These are phyloP conservation scores for Seira ritae DNA, from an alignment of 2,888 invertebrate species.

Conservation along the genomic window DNA sequence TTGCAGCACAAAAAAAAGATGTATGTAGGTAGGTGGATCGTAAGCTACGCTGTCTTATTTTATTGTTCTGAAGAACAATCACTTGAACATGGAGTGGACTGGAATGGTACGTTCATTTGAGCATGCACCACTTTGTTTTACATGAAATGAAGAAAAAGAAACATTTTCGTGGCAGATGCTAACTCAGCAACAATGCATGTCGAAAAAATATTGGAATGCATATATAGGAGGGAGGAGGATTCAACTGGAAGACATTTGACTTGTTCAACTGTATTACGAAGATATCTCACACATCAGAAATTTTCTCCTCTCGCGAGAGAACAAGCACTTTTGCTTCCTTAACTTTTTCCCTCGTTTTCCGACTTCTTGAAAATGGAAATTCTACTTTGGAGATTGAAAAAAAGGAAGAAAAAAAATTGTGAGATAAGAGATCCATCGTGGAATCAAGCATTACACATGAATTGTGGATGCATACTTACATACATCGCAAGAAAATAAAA, in stretches of 20 bases:
- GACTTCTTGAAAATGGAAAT: not conserved
- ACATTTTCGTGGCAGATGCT: not conserved
- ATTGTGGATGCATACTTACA: not conserved
- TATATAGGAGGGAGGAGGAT: no score
- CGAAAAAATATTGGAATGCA: conserved; percentile 13
- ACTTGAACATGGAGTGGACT: not conserved
- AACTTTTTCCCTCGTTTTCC: not conserved
- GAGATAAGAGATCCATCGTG: not conserved
- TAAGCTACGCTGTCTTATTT: not conserved
- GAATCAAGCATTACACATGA: not conserved
- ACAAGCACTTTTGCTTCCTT: not conserved
- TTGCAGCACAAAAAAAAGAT: not conserved
- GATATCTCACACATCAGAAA: conserved; percentile 45
- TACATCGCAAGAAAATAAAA: conserved; percentile 9
- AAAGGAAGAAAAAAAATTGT: not conserved
- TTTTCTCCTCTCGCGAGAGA: conserved; percentile 33
- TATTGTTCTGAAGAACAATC: not conserved
- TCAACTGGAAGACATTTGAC: conserved; percentile 56
- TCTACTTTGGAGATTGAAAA: not conserved
- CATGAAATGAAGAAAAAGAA: not conserved
- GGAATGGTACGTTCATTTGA: no score
- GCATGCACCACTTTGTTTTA: not conserved
- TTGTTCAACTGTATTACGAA: conserved; percentile 6
- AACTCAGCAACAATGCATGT: not conserved
- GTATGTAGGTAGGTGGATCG: not conserved